Percentiles rank a stretch among this genome's conserved stretches.
Conservation (phyloP, 2,888 invertebrate genomes). For the Elegia similella region DNA sequence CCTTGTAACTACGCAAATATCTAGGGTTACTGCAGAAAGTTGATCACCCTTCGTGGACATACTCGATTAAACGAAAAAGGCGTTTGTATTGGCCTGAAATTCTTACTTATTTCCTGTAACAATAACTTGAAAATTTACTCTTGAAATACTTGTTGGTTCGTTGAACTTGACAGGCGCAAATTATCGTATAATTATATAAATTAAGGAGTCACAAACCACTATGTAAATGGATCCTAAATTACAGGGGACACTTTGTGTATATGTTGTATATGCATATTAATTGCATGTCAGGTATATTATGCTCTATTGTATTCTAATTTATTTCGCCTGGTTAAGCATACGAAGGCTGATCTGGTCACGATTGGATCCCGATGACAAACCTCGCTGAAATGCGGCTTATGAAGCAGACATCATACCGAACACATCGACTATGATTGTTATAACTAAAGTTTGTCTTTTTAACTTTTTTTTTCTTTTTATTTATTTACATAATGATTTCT, state of each 20-base stretch:
- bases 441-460: no score
- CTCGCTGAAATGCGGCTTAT: constrained; percentile 27
- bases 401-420: background rate
- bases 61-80: constrained; percentile 6
- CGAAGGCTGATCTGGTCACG: constrained; percentile 73
- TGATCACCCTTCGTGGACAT: constrained; percentile 6
- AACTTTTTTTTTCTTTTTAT: no score
- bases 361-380: constrained; percentile 53
- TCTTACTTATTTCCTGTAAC: background rate
- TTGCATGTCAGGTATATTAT: constrained; percentile 61
- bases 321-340: constrained; percentile 56
- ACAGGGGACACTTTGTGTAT: constrained; percentile 22
- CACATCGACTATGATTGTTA: background rate
- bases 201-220: constrained; percentile 10
- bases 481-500: no score
- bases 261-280: constrained; percentile 55
- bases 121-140: background rate
- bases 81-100: constrained; percentile 9
- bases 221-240: constrained; percentile 14
- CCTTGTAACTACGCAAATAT: constrained; percentile 5
- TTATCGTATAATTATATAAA: constrained; percentile 1
- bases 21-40: constrained; percentile 13
- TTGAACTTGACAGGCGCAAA: constrained; percentile 3
- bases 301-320: constrained; percentile 76
- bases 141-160: background rate